Base-by-base conservation (phyloP, 2,888 invertebrate genomes). In the Boloria euphrosyne region DNA sequence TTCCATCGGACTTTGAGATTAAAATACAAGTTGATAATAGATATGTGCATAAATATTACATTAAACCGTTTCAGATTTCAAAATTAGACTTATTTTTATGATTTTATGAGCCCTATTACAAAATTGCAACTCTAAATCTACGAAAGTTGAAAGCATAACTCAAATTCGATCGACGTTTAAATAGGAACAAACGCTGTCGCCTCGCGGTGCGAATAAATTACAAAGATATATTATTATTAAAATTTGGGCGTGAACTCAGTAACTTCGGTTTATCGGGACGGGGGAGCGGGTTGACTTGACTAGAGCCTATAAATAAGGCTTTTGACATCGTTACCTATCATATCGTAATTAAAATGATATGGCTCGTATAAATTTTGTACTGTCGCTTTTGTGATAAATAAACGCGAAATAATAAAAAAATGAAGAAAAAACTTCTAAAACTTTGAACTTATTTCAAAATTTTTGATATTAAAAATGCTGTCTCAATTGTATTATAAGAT, bases 181-280 rank as follows among this genome's bases (percentile, higher is more conserved):
- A 77, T 77, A 76, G 78, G 82, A 79, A 80, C 80, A 80, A 83
- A 76, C 81, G 76, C 73, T 75, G 79, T 79, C 79, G 81, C 77
- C 79, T 79, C 81, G 79, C 79, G 80, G 80, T 84, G 84, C 86
- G 80, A 85, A 90, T 90, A 91, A 91, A 91, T 91, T 91, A 89
- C 84, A 84, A 89, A 90, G 90, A 91, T 90, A 89, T 90, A 90
- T 89, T 90, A 87, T 90, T 90, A 91, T 90, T 90, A 91, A 90
- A 90, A 90, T 90, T 90, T 89, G 82, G 85, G 78, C 80, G 82
- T 83, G 79, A 89, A 90, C 86, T 80, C 86, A 84, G 87, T 87
- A 87, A 87, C 81, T 87, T 85, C 60, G 67, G 68, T 65, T 66
- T 68, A 71, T 69, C 71, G 67, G 65, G 43, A 59, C 55, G 57